A percentile compares a stretch with the other conserved stretches of the same genome.
These are phyloP conservation scores for Leistus spinibarbis DNA, from an alignment of 2,888 invertebrate genomes.

Conservation along the genomic window DNA sequence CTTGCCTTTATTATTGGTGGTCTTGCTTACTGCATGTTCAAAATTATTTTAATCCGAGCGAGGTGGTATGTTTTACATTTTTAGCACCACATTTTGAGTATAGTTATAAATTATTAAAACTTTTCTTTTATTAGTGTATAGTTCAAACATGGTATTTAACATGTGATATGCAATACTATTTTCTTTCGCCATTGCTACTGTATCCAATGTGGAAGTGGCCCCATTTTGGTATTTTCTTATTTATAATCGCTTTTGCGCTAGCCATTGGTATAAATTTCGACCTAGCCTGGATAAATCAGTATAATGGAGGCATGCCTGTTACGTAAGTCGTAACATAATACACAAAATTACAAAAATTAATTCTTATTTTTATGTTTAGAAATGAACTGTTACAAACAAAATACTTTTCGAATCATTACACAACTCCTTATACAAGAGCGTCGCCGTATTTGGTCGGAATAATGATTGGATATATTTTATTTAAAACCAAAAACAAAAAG, in stretches of 20 bases:
- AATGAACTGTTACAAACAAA: constrained; percentile 46
- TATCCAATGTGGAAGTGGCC: constrained; percentile 55
- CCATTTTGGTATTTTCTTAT: constrained; percentile 50
- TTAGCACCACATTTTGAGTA: not conserved
- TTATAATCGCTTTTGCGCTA: constrained; percentile 46
- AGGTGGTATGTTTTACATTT: constrained; percentile 44
- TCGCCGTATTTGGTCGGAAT: constrained; percentile 54
- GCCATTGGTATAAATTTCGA: constrained; percentile 52
- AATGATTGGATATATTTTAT: constrained; percentile 50
- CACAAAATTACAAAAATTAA: not conserved
- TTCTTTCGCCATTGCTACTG: constrained; percentile 56
- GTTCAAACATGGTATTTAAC: constrained; percentile 59
- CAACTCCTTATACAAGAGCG: constrained; percentile 52
- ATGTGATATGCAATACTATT: constrained; percentile 58
- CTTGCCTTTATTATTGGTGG: constrained; percentile 57
- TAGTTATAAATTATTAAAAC: not conserved
- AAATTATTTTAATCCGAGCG: constrained; percentile 51
- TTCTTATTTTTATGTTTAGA: constrained; percentile 44
- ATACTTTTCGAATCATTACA: constrained; percentile 50
- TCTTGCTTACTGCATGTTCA: constrained; percentile 55
- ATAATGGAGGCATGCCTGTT: constrained; percentile 51
- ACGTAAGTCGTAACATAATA: constrained; percentile 52
- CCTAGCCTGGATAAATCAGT: constrained; percentile 52
- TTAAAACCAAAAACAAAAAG: constrained; percentile 48
- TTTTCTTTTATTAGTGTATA: constrained; percentile 51